A percentile compares a stretch with the other conserved stretches of the same genome.
phyloP scores from a whole-genome alignment of 2,888 invertebrate genomes.

The Oscheius sp. region DNA sequence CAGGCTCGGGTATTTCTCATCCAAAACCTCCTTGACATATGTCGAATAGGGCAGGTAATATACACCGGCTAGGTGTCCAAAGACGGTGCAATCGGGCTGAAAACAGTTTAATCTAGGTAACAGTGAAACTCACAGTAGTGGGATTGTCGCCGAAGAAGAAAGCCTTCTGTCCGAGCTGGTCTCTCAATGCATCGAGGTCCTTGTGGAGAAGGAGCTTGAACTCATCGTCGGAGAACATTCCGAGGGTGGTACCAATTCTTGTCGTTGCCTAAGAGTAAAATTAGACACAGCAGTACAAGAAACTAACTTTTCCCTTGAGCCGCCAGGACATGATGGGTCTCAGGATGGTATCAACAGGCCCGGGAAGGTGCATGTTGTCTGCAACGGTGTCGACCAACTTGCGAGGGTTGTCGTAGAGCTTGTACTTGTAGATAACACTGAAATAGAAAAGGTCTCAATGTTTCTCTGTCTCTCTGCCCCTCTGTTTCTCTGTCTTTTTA shows the following conservation, averaged over 20 bases:
- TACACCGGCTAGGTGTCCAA: slow-evolving; percentile 32
- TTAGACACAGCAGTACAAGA: neutral
- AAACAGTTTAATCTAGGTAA: neutral
- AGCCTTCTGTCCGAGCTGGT: slow-evolving; percentile 6
- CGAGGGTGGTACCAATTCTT: slow-evolving; percentile 19
- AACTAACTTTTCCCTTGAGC: neutral
- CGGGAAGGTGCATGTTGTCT: neutral
- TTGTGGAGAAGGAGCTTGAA: slow-evolving; percentile 21
- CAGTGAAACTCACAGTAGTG: slow-evolving; percentile 3
- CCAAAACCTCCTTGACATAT: slow-evolving; percentile 15
- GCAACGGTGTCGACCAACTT: slow-evolving; percentile 12
- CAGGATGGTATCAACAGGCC: neutral
- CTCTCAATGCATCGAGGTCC: slow-evolving; percentile 16
- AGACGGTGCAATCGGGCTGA: slow-evolving; percentile 36
- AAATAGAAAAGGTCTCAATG: neutral
- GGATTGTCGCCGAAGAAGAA: slow-evolving; percentile 22
- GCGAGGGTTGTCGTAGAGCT: slow-evolving; percentile 12
- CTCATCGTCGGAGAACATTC: slow-evolving; percentile 27
- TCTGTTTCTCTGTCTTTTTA: too few species aligned
- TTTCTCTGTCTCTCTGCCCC: neutral
- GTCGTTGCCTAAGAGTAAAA: neutral
- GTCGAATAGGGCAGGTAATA: slow-evolving; percentile 32
- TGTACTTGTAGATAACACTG: slow-evolving; percentile 23
- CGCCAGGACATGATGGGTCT: slow-evolving; percentile 4
- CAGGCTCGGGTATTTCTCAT: slow-evolving; percentile 25